Evolutionary conservation across 1,140 invertebrate genomes (phyloP), one percentile per base, ranked within the genome.

Genomic region (Trichoplusia ni): DNA sequence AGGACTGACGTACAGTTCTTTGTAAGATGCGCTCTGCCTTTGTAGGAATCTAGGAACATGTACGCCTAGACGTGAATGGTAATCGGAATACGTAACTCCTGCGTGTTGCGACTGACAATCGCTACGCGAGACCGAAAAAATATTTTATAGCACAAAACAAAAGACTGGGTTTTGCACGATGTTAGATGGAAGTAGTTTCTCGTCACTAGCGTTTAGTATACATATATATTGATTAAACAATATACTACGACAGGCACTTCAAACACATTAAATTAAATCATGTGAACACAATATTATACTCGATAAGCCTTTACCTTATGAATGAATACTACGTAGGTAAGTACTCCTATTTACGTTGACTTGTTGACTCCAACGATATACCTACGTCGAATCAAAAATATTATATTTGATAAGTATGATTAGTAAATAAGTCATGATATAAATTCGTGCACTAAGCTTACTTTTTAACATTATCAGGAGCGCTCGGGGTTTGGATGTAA

Each of bases 321-420:
- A 38, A 54, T 54, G 51, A 54, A 54, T 14, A 21, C 35, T 54
- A 54, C 21, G 11, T 13, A 46, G 9, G 18, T n/a, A 40, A 27
- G n/a, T n/a, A n/a, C n/a, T 2, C 9, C 6, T 33, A 38, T 54
- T 54, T 54, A 58, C 54, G 54, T 18, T 42, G 8, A 38, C 33
- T 44, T 58, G 54, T 58, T 58, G 38, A 58, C 54, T 44, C 31
- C 19, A 8, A 56, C 53, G 37, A 40, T 56, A 25, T 56, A 27
- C 19, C 19, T 25, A 6, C 21, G 9, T 23, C 9, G 6, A 13
- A 9, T 21, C 18, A 51, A 35, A 35, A 23, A 40, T 56, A 16
- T 44, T 8, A 19, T 19, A 8, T n/a, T 21, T n/a, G 54, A 58
- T 58, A 58, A 18, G 23, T 19, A 44, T 42, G 13, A 38, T 42